phyloP scores from a whole-genome alignment of 1,140 invertebrate genomes.

The Heliconius himera region DNA sequence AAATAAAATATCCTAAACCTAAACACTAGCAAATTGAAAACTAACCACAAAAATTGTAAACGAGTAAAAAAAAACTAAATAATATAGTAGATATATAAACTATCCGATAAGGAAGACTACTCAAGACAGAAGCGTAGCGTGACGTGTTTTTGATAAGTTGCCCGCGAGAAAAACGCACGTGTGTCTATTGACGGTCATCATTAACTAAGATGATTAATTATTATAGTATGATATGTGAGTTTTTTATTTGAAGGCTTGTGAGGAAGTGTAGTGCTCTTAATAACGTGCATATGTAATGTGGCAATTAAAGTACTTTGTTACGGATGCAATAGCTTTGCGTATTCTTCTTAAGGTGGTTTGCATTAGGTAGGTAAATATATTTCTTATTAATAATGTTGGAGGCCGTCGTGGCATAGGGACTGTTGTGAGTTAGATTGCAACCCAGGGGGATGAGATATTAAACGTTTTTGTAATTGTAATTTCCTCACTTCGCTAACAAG shows the following conservation, averaged over 20 bases:
- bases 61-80: not conserved
- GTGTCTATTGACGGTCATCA: constrained; percentile 21
- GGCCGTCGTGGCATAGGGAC: too few species aligned
- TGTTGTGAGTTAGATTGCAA: too few species aligned
- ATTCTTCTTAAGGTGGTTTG: not conserved
- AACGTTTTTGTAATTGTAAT: too few species aligned
- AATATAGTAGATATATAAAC: not conserved
- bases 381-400: too few species aligned
- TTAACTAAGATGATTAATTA: constrained; percentile 26
- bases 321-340: not conserved
- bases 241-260: not conserved
- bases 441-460: too few species aligned
- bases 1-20: too few species aligned
- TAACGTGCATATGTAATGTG: not conserved
- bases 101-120: constrained; percentile 10
- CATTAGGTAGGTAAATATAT: too few species aligned
- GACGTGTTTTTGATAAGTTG: constrained; percentile 30
- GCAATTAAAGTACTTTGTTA: not conserved
- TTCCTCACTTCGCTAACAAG: too few species aligned
- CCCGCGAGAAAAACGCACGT: constrained; percentile 31
- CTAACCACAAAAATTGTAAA: too few species aligned
- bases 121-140: constrained; percentile 41
- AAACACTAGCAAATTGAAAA: too few species aligned
- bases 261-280: not conserved
- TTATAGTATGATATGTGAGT: not conserved